These are phyloP conservation scores for Amblyopsis rosae DNA, from an alignment of 2,113 vertebrate species.

Conservation along the genomic window DNA sequence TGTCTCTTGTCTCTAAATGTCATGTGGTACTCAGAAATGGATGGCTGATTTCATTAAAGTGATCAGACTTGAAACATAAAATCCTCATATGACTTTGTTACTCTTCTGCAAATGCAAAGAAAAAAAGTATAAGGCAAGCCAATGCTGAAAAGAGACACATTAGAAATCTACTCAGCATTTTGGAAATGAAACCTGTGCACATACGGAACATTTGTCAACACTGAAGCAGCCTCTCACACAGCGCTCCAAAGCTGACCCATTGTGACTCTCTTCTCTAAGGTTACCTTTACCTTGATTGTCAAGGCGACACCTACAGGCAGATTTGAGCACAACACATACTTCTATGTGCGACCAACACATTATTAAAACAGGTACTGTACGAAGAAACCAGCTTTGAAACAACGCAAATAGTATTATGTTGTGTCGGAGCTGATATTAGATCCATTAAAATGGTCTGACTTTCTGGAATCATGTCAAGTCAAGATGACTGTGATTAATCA, in stretches of 20 bases:
- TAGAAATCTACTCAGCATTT: background rate
- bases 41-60: conserved; percentile 27
- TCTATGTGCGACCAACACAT: background rate
- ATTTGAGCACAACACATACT: conserved; percentile 28
- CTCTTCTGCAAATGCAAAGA: conserved; percentile 9
- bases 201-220: background rate
- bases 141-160: background rate
- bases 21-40: conserved; percentile 17
- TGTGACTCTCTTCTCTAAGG: background rate
- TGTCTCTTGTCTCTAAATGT: conserved; percentile 25
- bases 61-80: conserved; percentile 22
- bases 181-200: background rate
- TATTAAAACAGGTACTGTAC: no score
- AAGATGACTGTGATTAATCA: conserved; percentile 13
- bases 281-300: conserved; percentile 41
- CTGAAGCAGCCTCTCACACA: background rate
- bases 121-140: conserved; percentile 2
- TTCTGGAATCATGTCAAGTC: conserved; percentile 16
- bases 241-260: background rate
- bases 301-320: conserved; percentile 73
- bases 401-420: background rate
- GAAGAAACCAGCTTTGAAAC: background rate
- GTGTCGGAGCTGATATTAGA: background rate
- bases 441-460: background rate
- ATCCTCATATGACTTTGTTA: conserved; percentile 24